Percentiles rank a stretch among this genome's conserved stretches.
Conservation (phyloP, 2,888 invertebrate species). For the Lasioglossum marginatum region DNA sequence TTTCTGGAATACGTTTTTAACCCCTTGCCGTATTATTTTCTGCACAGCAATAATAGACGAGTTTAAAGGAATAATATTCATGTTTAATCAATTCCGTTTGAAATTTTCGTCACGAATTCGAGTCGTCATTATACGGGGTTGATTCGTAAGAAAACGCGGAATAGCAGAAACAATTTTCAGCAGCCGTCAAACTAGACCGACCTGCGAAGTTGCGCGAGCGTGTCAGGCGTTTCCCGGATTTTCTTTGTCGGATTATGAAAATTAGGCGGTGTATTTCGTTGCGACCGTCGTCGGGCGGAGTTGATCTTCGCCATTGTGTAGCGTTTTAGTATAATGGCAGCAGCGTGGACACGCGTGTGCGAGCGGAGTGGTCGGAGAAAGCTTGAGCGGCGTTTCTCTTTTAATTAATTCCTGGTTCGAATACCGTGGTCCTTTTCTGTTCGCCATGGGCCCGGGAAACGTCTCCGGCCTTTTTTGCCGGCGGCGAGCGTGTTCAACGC, state of each 20-base stretch:
- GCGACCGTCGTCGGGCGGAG: not conserved
- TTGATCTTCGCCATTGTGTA: not conserved
- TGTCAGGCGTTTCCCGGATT: constrained; percentile 1
- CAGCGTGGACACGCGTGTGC: not conserved
- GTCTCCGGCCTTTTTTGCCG: not conserved
- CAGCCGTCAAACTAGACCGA: not conserved
- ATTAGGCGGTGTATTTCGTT: not conserved
- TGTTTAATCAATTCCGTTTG: not conserved
- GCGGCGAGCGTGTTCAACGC: constrained; percentile 18
- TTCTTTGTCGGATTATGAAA: constrained; percentile 27
- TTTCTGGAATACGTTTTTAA: too few species aligned
- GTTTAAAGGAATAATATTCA: not conserved
- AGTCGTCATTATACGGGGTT: not conserved
- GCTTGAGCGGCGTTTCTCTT: constrained; percentile 3
- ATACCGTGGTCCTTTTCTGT: constrained; percentile 6
- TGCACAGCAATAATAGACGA: not conserved
- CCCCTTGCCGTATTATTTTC: not conserved
- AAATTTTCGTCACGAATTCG: not conserved
- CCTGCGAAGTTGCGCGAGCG: not conserved
- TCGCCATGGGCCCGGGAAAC: not conserved
- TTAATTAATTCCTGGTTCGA: constrained; percentile 40
- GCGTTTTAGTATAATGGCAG: not conserved
- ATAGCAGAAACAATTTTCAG: not conserved
- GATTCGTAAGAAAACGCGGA: not conserved
- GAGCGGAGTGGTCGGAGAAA: not conserved